Base-by-base conservation (phyloP, 2,113 vertebrate genomes). In the Pholis gunnellus region DNA sequence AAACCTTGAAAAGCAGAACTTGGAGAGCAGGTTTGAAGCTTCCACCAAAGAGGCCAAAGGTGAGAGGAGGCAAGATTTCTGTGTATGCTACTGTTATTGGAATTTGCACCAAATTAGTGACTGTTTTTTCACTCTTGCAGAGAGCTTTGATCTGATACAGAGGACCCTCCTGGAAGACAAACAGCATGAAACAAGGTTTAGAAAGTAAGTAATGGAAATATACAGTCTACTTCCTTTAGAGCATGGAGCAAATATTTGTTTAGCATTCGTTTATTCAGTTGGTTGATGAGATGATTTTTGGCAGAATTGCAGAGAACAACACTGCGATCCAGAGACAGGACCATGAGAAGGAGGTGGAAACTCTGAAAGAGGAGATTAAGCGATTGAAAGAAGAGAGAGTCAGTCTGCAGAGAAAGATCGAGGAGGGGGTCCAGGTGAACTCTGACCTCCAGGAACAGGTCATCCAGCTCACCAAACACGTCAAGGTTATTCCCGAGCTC, bases 221-320 rank as follows among this genome's bases (percentile, higher is more conserved):
- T 56, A 44, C 10, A 63, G n/a, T 31, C 13, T 31, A 13, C n/a
- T 25, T 76, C 36, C 10, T 66, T 15, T 1, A 46, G 34, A 61
- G 27, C 42, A 46, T 3, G 1, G 2, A 7, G 29, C 20, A 54
- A 68, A 5, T n/a, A 44, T 40, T 29, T 46, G 36, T 46, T 67
- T 22, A 20, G 4, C 29, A 5, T 44, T 72, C 18, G 17, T 44
- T 75, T 13, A 17, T 11, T 75, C n/a, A 25, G 44, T 34, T 22
- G 11, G 4, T 29, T 75, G 10, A 87, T 46, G 34, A 65, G 31
- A 25, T 57, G 25, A 31, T 70, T 81, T 13, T 65, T 59, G 64
- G 13, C 81, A 99, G 98, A 75, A 94, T 96, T 61, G 96, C 97
- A 44, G 97, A 99, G 92, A 97, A 97, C 89, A 97, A 94, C 76